Conservation (phyloP, 2,113 vertebrate genomes). For the Struthidea cinerea region DNA sequence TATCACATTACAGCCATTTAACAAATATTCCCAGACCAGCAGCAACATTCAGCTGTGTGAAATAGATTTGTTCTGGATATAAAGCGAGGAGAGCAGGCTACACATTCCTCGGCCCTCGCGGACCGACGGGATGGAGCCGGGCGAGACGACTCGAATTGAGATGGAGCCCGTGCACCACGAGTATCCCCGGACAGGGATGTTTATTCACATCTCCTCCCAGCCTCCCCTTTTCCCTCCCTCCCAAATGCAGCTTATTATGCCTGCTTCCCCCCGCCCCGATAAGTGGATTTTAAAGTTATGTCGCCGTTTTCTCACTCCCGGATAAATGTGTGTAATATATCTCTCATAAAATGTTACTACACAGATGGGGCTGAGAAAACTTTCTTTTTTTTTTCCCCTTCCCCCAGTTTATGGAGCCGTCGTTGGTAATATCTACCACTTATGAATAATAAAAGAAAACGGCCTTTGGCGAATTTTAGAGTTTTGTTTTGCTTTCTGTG, state of each 20-base stretch:
- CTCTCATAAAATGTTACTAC: slow-evolving; percentile 23
- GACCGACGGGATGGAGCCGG: background rate
- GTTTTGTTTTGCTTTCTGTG: slow-evolving; percentile 32
- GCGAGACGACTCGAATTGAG: background rate
- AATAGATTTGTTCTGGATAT: slow-evolving; percentile 43
- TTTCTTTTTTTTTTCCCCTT: background rate
- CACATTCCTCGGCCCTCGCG: background rate
- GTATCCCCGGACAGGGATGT: background rate
- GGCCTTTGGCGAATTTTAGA: background rate
- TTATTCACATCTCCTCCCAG: background rate
- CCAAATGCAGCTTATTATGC: background rate
- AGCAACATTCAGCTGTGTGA: slow-evolving; percentile 31
- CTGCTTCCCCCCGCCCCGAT: background rate
- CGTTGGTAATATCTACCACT: slow-evolving; percentile 35
- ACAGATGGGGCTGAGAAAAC: slow-evolving; percentile 36
- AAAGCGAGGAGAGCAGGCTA: background rate
- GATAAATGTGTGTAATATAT: slow-evolving; percentile 21
- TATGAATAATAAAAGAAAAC: slow-evolving; percentile 56
- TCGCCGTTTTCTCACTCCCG: background rate
- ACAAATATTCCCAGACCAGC: slow-evolving; percentile 56
- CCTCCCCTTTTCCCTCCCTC: background rate
- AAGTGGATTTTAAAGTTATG: slow-evolving; percentile 30
- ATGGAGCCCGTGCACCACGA: background rate
- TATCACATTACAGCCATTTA: slow-evolving; percentile 52
- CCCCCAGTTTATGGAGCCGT: slow-evolving; percentile 10